Evolutionary conservation across 2,888 invertebrate species (phyloP).

Genomic region (Leptopterna dolabrata): DNA sequence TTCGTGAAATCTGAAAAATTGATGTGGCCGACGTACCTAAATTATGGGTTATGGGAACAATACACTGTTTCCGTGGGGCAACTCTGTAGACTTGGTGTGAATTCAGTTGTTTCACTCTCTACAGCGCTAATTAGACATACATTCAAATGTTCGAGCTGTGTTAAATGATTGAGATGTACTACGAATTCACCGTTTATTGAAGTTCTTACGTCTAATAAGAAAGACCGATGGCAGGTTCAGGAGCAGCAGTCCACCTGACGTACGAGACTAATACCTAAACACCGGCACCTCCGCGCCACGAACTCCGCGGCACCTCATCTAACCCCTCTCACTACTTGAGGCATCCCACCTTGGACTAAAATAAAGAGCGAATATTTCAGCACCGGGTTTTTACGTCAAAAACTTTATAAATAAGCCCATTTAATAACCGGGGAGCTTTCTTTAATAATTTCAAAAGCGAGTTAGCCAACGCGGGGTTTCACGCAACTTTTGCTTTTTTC

Average conservation of each 20-base stretch:
- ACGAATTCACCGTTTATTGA: too few species aligned
- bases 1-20: too few species aligned
- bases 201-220: too few species aligned
- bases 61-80: too few species aligned
- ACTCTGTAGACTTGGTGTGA: too few species aligned
- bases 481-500: neutral
- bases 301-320: neutral
- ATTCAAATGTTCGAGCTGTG: too few species aligned
- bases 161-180: too few species aligned
- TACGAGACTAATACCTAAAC: neutral
- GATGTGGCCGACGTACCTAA: too few species aligned
- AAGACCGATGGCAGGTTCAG: neutral
- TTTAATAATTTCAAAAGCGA: neutral
- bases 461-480: neutral
- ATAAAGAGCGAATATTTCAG: conserved; percentile 28
- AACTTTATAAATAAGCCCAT: conserved; percentile 7
- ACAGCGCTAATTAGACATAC: too few species aligned
- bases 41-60: too few species aligned
- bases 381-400: neutral
- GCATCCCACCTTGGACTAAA: conserved; percentile 19
- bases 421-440: neutral
- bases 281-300: neutral
- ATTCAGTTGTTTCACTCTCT: too few species aligned
- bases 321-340: neutral
- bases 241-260: neutral